phyloP scores from a whole-genome alignment of 2,113 vertebrate species.

The mouse (Mus musculus) region GRCm39 chr3:30173501-30174000 shows the following conservation, averaged over 20 bases:
- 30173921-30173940: conserved; percentile 84
- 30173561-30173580: conserved; percentile 70
- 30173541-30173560: conserved; percentile 78
- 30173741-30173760: conserved; percentile 89
- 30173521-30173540: conserved; percentile 37
- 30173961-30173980: conserved; percentile 83
- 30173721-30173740: conserved; percentile 87
- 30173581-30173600: conserved; percentile 73
- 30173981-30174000: conserved; percentile 29
- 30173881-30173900: conserved; percentile 75
- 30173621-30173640: conserved; percentile 86
- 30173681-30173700: conserved; percentile 91
- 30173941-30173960: conserved; percentile 84
- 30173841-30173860: conserved; percentile 88
- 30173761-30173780: conserved; percentile 88
- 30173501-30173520: conserved; percentile 58
- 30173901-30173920: conserved; percentile 87
- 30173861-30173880: conserved; percentile 85
- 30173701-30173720: conserved; percentile 88
- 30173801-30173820: conserved; percentile 90
- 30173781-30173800: conserved; percentile 88
- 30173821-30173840: conserved; percentile 89
- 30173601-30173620: conserved; percentile 83
- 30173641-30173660: conserved; percentile 90
- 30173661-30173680: conserved; percentile 90